Evolutionary conservation across 2,797 vertebrate genomes (phyloP), one percentile per base, ranked within the genome.

Genomic region (Siniperca obscura): DNA sequence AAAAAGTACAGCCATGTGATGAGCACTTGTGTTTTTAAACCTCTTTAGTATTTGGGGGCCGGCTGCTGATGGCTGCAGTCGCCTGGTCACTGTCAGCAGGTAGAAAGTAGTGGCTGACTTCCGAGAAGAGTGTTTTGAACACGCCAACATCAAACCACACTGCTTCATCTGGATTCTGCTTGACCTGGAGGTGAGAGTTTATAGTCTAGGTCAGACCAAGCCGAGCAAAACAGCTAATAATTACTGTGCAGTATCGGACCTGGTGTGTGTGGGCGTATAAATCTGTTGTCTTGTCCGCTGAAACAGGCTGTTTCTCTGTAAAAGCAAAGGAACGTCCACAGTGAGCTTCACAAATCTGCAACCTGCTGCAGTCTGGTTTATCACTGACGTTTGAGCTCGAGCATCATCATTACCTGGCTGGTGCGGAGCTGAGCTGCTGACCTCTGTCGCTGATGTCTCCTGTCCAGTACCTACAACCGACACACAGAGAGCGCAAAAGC

Each of bases 91-190:
- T 92, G 77, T 97, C 97, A 59, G 96, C 93, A 57, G 97, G 95
- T 65, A 98, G 90, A 82, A 96, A 98, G 94, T 97, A 99, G 93
- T 97, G 96, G 72, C 84, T 97, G 93, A 99, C 97, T 89, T 98
- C 96, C 56, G 96, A 96, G 55, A 92, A 98, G 46, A 96, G 97
- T 52, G 94, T 96, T 94, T 96, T 98, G 90, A 98, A 98, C 90
- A 98, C 96, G 1, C 98, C 97, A 7, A 98, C 97, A 64, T 99
- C 98, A 22, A 95, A 98, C 98, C 98, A 99, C 56, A 90, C 91
- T 1, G 85, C 52, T 19, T 93, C 93, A n/a, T 95, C 95, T 65
- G 92, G 90, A 50, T 75, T 74, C 92, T 91, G 79, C n/a, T 89
- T 66, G 19, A 75, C 78, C 80, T 93, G 91, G 27, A 87, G 56